Conservation (phyloP, 2,797 vertebrate species). For the Pseudocheirus occidentalis region DNA sequence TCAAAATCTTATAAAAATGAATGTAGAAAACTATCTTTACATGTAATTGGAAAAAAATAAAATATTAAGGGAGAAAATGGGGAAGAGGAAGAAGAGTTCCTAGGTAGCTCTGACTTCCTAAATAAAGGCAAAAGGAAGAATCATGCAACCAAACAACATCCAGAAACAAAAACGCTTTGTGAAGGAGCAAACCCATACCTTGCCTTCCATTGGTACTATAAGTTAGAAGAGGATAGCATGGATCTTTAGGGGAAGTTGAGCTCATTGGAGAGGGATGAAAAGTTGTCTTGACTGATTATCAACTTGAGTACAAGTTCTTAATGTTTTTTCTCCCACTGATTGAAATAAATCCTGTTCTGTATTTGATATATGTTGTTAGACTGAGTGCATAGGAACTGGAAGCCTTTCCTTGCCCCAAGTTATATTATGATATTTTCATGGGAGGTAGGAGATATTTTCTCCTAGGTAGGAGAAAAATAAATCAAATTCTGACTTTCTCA, state of each 20-base stretch:
- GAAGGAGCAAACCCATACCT: background rate
- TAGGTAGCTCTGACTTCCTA: background rate
- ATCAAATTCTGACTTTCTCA: background rate
- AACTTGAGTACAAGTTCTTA: background rate
- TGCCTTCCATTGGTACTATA: background rate
- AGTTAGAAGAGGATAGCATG: background rate
- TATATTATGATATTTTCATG: background rate
- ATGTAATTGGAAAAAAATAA: too few relatives aligned
- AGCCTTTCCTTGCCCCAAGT: background rate
- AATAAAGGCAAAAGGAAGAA: background rate
- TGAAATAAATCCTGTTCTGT: background rate
- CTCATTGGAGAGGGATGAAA: background rate
- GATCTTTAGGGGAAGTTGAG: background rate
- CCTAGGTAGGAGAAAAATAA: background rate
- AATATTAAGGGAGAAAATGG: too few relatives aligned
- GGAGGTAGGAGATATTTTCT: too few relatives aligned
- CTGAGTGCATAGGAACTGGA: background rate
- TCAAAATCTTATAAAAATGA: too few relatives aligned
- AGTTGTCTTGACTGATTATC: background rate
- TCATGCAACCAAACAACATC: background rate
- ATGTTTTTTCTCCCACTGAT: background rate
- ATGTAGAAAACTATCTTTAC: too few relatives aligned
- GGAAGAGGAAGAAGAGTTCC: too few relatives aligned
- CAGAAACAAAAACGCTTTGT: background rate
- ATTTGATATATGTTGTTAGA: background rate